A percentile compares a stretch with the other conserved stretches of the same genome.
Conservation (phyloP, 2,888 invertebrate species). For the Leptarthrus brevirostris region DNA sequence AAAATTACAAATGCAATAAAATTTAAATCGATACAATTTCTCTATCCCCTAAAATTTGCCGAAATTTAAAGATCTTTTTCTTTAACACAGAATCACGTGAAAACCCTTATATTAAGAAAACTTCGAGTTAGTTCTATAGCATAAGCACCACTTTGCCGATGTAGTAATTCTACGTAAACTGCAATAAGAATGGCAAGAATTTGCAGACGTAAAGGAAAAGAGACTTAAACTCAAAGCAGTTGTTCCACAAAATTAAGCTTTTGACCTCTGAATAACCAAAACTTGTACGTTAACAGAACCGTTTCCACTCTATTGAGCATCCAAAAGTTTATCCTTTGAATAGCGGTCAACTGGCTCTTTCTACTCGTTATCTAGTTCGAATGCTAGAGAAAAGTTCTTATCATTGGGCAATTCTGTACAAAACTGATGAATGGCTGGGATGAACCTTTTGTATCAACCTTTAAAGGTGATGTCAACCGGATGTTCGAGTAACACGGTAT, state of each 20-base stretch:
- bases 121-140: too few species aligned
- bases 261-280: conserved; percentile 43
- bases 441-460: conserved; percentile 5
- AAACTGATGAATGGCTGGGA: conserved; percentile 48
- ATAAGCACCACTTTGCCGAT: conserved; percentile 4
- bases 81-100: too few species aligned
- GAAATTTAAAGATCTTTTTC: too few species aligned
- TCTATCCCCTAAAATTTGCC: too few species aligned
- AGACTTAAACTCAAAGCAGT: conserved; percentile 20
- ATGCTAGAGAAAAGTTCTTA: conserved; percentile 9
- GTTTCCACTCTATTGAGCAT: conserved; percentile 32
- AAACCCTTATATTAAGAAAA: too few species aligned
- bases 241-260: conserved; percentile 41
- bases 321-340: conserved; percentile 38
- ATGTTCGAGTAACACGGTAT: too few species aligned
- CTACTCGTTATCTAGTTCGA: conserved; percentile 8
- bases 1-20: too few species aligned
- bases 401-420: conserved; percentile 47
- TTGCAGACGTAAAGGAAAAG: conserved; percentile 1
- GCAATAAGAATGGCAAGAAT: background rate
- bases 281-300: conserved; percentile 30
- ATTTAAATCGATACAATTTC: too few species aligned
- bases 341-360: background rate
- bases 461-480: background rate
- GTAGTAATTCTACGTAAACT: background rate